Evolutionary conservation across 2,888 invertebrate species (phyloP).

Genomic region (Temnothorax unifasciatus): DNA sequence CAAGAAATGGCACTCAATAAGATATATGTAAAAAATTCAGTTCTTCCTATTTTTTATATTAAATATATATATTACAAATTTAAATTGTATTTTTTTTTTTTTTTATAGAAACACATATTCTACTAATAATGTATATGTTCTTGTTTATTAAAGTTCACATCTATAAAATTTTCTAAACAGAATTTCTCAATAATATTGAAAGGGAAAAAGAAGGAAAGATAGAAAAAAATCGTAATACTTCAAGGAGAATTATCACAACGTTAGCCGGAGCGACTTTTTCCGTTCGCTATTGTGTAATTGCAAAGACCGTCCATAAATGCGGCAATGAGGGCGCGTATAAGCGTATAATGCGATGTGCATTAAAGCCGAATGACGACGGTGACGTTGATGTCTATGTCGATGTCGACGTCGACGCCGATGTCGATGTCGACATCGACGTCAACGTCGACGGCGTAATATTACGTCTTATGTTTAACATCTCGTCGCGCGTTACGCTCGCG

Average conservation of each 20-base stretch:
- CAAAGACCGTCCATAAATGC: constrained; percentile 40
- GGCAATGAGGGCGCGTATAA: constrained; percentile 40
- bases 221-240: neutral
- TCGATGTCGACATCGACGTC: constrained; percentile 5
- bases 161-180: neutral
- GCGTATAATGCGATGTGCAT: constrained; percentile 30
- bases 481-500: constrained; percentile 14
- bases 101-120: neutral
- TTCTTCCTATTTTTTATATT: neutral
- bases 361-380: constrained; percentile 43
- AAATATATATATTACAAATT: neutral
- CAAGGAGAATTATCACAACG: neutral
- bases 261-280: constrained; percentile 4
- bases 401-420: constrained; percentile 4
- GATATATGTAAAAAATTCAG: neutral
- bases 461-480: constrained; percentile 48
- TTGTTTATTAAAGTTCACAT: neutral
- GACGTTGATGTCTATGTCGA: constrained; percentile 22
- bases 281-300: constrained; percentile 5
- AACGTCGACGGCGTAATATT: constrained; percentile 32
- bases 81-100: neutral
- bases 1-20: neutral
- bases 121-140: neutral
- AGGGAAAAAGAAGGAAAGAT: neutral
- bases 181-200: neutral